phyloP scores from a whole-genome alignment of 2,888 invertebrate species.

The Argyresthia albistria region DNA sequence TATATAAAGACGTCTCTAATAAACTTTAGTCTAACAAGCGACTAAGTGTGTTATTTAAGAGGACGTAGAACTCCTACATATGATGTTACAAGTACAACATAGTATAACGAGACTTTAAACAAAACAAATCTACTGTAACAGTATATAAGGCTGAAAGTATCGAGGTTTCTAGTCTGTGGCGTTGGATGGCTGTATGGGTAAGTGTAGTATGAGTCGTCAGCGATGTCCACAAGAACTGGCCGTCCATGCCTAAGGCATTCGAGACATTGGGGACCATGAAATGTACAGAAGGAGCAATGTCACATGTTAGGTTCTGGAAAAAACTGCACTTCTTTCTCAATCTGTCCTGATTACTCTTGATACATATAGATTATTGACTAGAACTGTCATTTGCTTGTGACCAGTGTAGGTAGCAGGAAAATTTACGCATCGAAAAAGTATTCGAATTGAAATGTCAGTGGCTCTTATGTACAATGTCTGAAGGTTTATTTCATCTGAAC shows the following conservation, averaged over 20 bases:
- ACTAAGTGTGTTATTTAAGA: slow-evolving; percentile 33
- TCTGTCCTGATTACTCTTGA: too few relatives aligned
- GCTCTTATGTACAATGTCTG: too few relatives aligned
- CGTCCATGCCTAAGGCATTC: slow-evolving; percentile 13
- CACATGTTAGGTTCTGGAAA: too few relatives aligned
- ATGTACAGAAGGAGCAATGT: not conserved
- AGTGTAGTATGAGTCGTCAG: not conserved
- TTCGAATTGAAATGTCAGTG: too few relatives aligned
- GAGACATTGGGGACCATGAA: slow-evolving; percentile 5
- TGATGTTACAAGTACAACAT: not conserved
- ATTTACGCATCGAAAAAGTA: too few relatives aligned
- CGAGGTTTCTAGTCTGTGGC: not conserved
- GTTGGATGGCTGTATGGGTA: not conserved
- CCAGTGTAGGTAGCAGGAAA: too few relatives aligned
- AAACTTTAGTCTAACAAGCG: slow-evolving; percentile 34
- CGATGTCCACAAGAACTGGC: slow-evolving; percentile 12
- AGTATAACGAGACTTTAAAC: not conserved
- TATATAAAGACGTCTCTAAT: slow-evolving; percentile 27
- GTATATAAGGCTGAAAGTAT: not conserved
- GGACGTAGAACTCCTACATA: slow-evolving; percentile 13
- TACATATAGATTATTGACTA: too few relatives aligned
- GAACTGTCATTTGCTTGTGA: too few relatives aligned
- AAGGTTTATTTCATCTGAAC: too few relatives aligned
- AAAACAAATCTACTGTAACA: not conserved
- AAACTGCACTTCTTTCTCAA: too few relatives aligned